phyloP scores from a whole-genome alignment of 2,797 vertebrate genomes.

The Sebastolobus altivelis region DNA sequence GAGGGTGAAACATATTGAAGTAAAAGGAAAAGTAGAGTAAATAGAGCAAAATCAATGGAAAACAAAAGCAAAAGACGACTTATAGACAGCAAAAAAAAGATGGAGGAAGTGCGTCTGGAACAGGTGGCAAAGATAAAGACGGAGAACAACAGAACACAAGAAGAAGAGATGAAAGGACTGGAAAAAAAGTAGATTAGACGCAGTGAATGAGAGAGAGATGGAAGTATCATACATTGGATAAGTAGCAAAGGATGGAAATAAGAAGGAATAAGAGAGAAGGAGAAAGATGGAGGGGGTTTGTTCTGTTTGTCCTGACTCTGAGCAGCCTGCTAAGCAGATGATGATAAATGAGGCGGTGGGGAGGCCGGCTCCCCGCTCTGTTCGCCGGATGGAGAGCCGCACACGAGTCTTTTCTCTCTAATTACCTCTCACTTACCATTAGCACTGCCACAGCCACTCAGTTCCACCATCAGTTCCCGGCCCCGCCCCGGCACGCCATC shows the following conservation, averaged over 20 bases:
- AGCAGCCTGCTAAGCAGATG: constrained; percentile 83
- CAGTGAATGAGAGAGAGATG: constrained; percentile 30
- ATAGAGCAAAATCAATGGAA: constrained; percentile 27
- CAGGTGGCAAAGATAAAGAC: constrained; percentile 47
- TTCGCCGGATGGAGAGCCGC: constrained; percentile 74
- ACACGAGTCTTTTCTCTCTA: constrained; percentile 83
- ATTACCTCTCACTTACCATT: constrained; percentile 87
- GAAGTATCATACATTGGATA: constrained; percentile 40
- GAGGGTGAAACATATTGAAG: constrained; percentile 17
- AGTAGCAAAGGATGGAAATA: constrained; percentile 52
- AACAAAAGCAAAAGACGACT: constrained; percentile 30
- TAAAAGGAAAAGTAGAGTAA: constrained; percentile 40
- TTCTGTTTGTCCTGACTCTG: constrained; percentile 82
- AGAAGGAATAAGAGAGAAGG: constrained; percentile 44
- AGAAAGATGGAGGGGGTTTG: constrained; percentile 66
- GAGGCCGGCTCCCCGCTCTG: constrained; percentile 71
- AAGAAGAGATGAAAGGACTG: constrained; percentile 40
- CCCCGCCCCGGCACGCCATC: constrained; percentile 35
- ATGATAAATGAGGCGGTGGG: constrained; percentile 85
- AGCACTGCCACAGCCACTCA: constrained; percentile 80
- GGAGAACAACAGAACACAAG: constrained; percentile 15
- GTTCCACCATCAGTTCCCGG: constrained; percentile 76
- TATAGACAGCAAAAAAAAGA: constrained; percentile 5
- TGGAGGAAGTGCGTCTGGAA: constrained; percentile 6
- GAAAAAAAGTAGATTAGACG: constrained; percentile 42